Conservation (phyloP, 1,140 invertebrate species). For the Ceratitis capitata region DNA sequence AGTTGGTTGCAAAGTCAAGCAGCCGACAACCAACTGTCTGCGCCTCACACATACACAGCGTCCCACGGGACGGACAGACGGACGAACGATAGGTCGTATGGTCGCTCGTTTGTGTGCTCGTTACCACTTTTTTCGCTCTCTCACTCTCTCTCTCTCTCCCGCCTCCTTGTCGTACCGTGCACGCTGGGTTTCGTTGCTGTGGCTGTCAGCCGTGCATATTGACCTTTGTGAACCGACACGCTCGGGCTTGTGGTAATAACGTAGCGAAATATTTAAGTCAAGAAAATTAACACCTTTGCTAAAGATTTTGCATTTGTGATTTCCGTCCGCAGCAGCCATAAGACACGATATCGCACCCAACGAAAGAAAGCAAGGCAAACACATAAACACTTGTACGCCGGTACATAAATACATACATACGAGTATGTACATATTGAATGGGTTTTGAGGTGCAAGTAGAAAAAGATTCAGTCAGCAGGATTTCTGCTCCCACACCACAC, state of each 20-base stretch:
- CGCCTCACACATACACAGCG: background rate
- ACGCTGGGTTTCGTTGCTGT: background rate
- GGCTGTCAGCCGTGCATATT: conserved; percentile 3
- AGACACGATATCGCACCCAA: conserved; percentile 24
- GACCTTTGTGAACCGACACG: conserved; percentile 45
- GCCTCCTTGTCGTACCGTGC: background rate
- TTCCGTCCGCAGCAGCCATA: conserved; percentile 3
- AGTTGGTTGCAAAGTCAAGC: conserved; percentile 1
- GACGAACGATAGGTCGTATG: background rate
- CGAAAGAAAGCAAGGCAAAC: background rate
- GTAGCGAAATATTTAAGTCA: conserved; percentile 48
- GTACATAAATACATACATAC: too few relatives aligned
- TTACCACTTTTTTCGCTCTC: too few relatives aligned
- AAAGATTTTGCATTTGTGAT: conserved; percentile 44
- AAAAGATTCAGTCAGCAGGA: background rate
- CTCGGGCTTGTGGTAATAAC: conserved; percentile 46
- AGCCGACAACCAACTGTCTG: background rate
- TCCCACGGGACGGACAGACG: background rate
- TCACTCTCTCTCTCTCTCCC: background rate
- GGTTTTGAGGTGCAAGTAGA: background rate
- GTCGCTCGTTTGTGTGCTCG: background rate
- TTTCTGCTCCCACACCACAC: background rate
- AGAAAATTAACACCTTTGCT: conserved; percentile 47
- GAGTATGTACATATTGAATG: too few relatives aligned
- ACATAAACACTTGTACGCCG: background rate